phyloP scores from a whole-genome alignment of 1,140 invertebrate genomes.

The Neodiprion fabricii region DNA sequence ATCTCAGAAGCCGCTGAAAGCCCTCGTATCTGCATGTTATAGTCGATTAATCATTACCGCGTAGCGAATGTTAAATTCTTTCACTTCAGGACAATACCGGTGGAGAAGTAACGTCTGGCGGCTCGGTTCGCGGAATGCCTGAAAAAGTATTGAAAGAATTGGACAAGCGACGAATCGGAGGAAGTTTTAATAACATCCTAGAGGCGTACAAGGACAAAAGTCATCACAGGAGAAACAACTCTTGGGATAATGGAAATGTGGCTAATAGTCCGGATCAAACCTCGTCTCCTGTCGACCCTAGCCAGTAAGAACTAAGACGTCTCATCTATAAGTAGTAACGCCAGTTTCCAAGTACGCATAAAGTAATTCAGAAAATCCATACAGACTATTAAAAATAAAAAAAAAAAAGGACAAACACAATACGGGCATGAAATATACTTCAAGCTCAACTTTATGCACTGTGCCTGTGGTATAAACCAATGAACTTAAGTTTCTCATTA shows the following conservation, averaged over 20 bases:
- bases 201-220: constrained; percentile 56
- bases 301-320: constrained; percentile 32
- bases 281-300: constrained; percentile 36
- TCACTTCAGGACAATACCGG: background rate
- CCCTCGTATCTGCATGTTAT: constrained; percentile 15
- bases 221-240: constrained; percentile 54
- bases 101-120: constrained; percentile 22
- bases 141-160: constrained; percentile 67
- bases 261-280: constrained; percentile 42
- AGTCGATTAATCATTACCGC: background rate
- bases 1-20: constrained; percentile 16
- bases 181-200: constrained; percentile 55
- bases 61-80: no score
- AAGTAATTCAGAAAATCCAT: background rate
- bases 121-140: constrained; percentile 51
- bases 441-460: background rate
- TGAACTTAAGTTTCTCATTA: background rate
- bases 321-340: constrained; percentile 1
- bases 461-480: background rate
- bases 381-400: background rate
- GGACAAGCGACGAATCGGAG: constrained; percentile 66
- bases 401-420: background rate
- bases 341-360: constrained; percentile 1
- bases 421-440: constrained; percentile 5
- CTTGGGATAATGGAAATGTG: constrained; percentile 56